Evolutionary conservation across 2,113 vertebrate species (phyloP).

Genomic region (Ictalurus furcatus): DNA sequence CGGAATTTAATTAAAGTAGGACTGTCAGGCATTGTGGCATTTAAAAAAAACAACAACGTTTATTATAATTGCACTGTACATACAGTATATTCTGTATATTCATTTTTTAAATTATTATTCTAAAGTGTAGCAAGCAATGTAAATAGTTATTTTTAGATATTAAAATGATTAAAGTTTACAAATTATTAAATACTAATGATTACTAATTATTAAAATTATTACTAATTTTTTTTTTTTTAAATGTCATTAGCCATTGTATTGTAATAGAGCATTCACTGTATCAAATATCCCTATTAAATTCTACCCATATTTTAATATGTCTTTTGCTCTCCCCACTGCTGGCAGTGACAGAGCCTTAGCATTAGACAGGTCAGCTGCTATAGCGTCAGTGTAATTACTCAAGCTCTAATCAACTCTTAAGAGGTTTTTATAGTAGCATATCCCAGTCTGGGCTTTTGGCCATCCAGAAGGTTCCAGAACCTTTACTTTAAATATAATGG

Average conservation of each 20-base stretch:
- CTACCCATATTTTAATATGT: not conserved
- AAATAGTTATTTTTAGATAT: not conserved
- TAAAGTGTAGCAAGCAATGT: not conserved
- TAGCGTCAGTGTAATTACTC: conserved; percentile 25
- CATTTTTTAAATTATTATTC: not conserved
- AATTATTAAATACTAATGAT: not conserved
- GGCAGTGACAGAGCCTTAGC: not conserved
- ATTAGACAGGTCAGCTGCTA: conserved; percentile 18
- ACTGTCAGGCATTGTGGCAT: not conserved
- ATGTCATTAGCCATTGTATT: not conserved
- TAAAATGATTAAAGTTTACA: no score
- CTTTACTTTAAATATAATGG: not conserved
- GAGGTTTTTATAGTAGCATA: conserved; percentile 29
- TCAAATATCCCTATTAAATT: not conserved
- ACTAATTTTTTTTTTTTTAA: not conserved
- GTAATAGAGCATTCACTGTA: not conserved
- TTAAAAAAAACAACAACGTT: not conserved
- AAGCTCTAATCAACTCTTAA: conserved; percentile 35
- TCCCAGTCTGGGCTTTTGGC: not conserved
- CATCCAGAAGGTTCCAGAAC: not conserved
- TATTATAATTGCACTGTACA: not conserved
- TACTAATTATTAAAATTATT: not conserved
- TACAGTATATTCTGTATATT: not conserved
- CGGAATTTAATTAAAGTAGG: not conserved
- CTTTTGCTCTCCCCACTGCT: not conserved